Evolutionary conservation across 2,113 vertebrate genomes (phyloP).

Genomic region (Halcyon senegalensis): DNA sequence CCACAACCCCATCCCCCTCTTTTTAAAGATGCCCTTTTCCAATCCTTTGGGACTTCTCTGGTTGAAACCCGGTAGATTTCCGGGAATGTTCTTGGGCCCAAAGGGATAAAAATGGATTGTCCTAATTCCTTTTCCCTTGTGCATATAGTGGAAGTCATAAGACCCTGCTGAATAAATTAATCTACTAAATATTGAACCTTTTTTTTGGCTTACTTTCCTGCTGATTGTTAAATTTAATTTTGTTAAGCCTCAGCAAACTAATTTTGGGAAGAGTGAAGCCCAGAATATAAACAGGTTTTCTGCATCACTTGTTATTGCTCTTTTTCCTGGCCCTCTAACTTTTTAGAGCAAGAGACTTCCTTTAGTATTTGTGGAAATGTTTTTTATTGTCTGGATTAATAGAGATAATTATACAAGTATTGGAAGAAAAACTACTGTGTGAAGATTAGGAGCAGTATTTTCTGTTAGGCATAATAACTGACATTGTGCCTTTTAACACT

Average conservation of each 20-base stretch:
- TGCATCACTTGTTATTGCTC: background rate
- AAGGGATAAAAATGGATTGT: background rate
- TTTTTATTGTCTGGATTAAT: background rate
- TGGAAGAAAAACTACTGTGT: background rate
- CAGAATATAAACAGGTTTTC: conserved; percentile 2
- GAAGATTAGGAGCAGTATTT: background rate
- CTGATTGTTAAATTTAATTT: conserved; percentile 37
- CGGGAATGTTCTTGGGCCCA: background rate
- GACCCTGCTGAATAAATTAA: background rate
- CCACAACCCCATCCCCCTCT: fast-evolving
- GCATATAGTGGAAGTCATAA: background rate
- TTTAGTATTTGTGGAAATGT: background rate
- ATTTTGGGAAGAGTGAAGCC: background rate
- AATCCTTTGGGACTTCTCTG: background rate
- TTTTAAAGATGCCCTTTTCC: background rate
- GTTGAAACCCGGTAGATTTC: background rate
- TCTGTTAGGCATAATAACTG: background rate
- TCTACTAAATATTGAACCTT: conserved; percentile 16
- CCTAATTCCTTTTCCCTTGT: background rate
- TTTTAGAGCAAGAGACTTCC: background rate
- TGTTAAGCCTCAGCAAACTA: conserved; percentile 11
- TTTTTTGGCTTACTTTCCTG: conserved; percentile 13
- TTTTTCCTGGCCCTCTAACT: background rate
- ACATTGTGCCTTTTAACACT: background rate
- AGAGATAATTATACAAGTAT: background rate